Conservation (phyloP, 2,888 invertebrate genomes). For the Pyrochroa serraticornis region DNA sequence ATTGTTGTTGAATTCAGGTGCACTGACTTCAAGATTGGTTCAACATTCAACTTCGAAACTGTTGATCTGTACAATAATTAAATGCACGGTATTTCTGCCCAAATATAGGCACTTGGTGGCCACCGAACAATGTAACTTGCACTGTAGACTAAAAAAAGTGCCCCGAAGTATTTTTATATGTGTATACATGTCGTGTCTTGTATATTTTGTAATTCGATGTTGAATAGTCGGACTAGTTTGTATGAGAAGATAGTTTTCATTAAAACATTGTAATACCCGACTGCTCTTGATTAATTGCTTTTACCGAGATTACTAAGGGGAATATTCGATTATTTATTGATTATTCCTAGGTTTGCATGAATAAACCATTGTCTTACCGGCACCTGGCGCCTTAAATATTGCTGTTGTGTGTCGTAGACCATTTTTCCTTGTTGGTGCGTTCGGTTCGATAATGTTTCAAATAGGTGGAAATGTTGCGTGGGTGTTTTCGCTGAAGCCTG, state of each 20-base stretch:
- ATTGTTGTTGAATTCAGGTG: too few species aligned
- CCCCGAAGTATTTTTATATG: conserved; percentile 37
- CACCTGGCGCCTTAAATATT: conserved; percentile 5
- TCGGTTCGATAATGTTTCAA: conserved; percentile 20
- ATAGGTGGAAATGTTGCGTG: conserved; percentile 15
- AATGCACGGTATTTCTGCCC: too few species aligned
- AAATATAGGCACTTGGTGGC: too few species aligned
- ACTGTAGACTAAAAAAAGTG: conserved; percentile 26
- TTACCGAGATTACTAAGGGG: background rate
- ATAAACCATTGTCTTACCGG: conserved; percentile 4
- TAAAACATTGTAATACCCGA: background rate
- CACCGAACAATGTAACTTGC: background rate
- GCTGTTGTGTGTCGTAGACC: background rate
- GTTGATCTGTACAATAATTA: too few species aligned
- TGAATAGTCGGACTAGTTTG: background rate
- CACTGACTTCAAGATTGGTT: too few species aligned
- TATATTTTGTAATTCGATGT: conserved; percentile 28
- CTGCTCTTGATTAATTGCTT: conserved; percentile 1
- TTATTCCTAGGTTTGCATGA: background rate
- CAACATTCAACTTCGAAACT: too few species aligned
- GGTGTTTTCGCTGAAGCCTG: conserved; percentile 21
- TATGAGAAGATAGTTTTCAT: conserved; percentile 4
- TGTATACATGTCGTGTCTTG: conserved; percentile 27
- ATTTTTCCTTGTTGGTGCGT: background rate
- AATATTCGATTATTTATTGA: conserved; percentile 2